Base-by-base conservation (phyloP, 2,888 invertebrate species). In the Drosophila anomalipes region DNA sequence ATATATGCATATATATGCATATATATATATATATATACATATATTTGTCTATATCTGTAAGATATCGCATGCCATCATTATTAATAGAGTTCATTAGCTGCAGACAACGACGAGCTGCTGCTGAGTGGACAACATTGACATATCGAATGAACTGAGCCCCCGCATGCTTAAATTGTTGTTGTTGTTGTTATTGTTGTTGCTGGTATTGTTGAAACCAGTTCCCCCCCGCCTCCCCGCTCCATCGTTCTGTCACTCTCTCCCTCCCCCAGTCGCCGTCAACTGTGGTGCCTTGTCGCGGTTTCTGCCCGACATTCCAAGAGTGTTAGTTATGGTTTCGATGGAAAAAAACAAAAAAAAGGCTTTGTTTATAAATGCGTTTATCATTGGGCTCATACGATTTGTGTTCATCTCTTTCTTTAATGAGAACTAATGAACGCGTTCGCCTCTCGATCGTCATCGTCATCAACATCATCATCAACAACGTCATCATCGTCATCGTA, bases 311-410 rank as follows among this genome's bases (percentile, higher is more conserved):
- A 81, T 72, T 72, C 71, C 71, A 65, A 65, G 59, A 67, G 61
- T 61, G 54, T 79, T 73, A 60, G 81, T 70, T 71, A 77, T 80
- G 82, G 79, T 82, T 81, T 81, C 75, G 51, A 51, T 77, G 89
- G 75, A 82, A 74, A 82, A 19, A 47, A 89, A 85, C 22, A 22
- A 22, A 22, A 22, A 22, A 22, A 22, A 22, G 76, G 82, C 66
- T 87, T 86, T 86, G 90, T 86, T 86, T 87, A 80, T 80, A 81
- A 82, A 83, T 81, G 61, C 77, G 85, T 77, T 84, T 70, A 67
- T 81, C 81, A 81, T 72, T 79, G 54, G 41, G 0, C 33, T 52
- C 57, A 30, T 61, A 47, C 62, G 56, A 66, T 64, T 66, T 54
- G 56, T 39, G 56, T 32, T 54, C 52, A 35, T 28, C 28, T 39